These are phyloP conservation scores for Quadroppia sp. DNA, from an alignment of 2,888 invertebrate genomes.

Conservation along the genomic window DNA sequence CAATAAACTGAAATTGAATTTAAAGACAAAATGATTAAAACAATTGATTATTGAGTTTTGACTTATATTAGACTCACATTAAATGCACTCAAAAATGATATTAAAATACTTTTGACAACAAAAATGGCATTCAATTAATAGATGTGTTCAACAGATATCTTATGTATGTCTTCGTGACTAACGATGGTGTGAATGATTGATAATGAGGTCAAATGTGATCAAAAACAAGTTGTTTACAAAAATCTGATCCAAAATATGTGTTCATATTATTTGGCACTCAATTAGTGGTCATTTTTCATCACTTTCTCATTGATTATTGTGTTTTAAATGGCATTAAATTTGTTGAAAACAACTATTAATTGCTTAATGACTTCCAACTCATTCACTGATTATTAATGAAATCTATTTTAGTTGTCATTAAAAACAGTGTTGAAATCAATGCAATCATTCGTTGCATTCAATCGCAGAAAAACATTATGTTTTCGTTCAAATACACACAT, in stretches of 20 bases:
- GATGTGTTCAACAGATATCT: too few species aligned
- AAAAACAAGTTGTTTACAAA: too few species aligned
- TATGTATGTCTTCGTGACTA: too few species aligned
- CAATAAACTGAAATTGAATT: background rate
- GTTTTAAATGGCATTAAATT: background rate
- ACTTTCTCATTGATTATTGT: background rate
- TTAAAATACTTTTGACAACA: background rate
- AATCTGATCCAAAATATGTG: background rate
- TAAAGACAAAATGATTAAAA: background rate
- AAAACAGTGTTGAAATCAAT: background rate
- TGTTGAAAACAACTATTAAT: background rate
- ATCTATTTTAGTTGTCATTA: background rate
- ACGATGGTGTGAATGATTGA: too few species aligned
- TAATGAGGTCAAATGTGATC: too few species aligned
- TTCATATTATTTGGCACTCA: background rate
- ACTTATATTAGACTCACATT: background rate
- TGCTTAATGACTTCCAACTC: conserved; percentile 13
- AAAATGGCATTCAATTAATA: background rate
- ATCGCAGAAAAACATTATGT: conserved; percentile 12
- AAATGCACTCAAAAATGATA: background rate
- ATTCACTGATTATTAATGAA: background rate
- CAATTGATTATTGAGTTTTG: background rate
- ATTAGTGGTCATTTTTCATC: background rate
- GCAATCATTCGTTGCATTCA: background rate
- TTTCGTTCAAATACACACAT: background rate